These are phyloP conservation scores for Lycopodina hypogea DNA, from an alignment of 37 sponge, comb jelly and placozoan species.

Conservation along the genomic window DNA sequence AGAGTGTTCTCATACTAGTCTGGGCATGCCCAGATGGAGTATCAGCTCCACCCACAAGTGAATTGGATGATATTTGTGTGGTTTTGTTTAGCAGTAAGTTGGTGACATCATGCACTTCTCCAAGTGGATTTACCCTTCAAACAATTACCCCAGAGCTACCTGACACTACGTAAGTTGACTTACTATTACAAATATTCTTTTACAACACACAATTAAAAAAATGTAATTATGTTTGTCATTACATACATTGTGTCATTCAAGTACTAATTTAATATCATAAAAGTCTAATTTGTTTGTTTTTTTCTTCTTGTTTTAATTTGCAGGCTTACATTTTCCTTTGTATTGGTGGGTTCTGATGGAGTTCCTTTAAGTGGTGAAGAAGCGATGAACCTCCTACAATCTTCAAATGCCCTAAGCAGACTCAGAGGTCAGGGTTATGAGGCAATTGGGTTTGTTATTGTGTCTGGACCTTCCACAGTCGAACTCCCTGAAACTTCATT, in stretches of 20 bases:
- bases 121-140: constrained; percentile 25
- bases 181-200: too few species aligned
- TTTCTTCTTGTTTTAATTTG: not conserved
- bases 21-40: constrained; percentile 74
- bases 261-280: too few species aligned
- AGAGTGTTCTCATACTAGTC: constrained; percentile 17
- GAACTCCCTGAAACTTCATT: too few species aligned
- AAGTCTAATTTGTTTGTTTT: too few species aligned
- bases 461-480: not conserved
- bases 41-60: constrained; percentile 15
- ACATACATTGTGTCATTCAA: too few species aligned
- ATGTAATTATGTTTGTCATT: too few species aligned
- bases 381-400: constrained; percentile 16
- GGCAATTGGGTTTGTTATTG: constrained; percentile 21
- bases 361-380: constrained; percentile 19
- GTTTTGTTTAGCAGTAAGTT: constrained; percentile 8
- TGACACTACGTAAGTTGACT: constrained; percentile 21
- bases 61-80: constrained; percentile 37
- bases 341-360: constrained; percentile 27
- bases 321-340: constrained; percentile 48
- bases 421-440: constrained; percentile 41
- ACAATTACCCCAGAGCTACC: not conserved
- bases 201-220: too few species aligned
- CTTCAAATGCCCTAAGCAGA: constrained; percentile 2
- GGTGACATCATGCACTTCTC: constrained; percentile 32